A percentile compares a stretch with the other conserved stretches of the same genome.
Conservation (phyloP, 2,888 invertebrate genomes). For the Furcula furcula region DNA sequence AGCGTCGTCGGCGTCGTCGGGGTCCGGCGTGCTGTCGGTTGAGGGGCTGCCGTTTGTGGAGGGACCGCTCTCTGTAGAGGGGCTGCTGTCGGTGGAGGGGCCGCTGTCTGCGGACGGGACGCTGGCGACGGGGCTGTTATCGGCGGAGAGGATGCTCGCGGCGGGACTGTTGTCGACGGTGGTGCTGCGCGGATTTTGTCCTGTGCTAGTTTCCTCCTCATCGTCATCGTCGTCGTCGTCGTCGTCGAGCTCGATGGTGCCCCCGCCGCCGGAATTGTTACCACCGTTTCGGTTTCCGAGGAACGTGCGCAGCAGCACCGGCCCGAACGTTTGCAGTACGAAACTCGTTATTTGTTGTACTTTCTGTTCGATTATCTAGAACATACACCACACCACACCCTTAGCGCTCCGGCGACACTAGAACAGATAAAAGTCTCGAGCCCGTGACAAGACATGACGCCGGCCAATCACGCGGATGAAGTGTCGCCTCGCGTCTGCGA, state of each 20-base stretch:
- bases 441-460: conserved; percentile 20
- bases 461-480: conserved; percentile 9
- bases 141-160: conserved; percentile 10
- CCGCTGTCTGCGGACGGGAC: conserved; percentile 6
- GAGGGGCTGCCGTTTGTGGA: conserved; percentile 21
- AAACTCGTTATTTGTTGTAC: conserved; percentile 88
- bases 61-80: conserved; percentile 4
- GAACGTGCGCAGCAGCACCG: conserved; percentile 85
- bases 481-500: not conserved
- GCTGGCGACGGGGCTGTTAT: not conserved
- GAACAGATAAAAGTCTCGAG: conserved; percentile 9
- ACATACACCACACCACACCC: conserved; percentile 70
- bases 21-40: conserved; percentile 29
- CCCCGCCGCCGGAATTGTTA: conserved; percentile 56
- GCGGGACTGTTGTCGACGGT: conserved; percentile 30
- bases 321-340: conserved; percentile 89
- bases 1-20: conserved; percentile 4
- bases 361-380: conserved; percentile 88
- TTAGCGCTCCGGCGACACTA: conserved; percentile 33
- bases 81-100: conserved; percentile 21
- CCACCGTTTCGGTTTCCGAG: conserved; percentile 74
- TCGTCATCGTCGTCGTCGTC: conserved; percentile 83
- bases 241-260: conserved; percentile 78
- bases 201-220: conserved; percentile 55
- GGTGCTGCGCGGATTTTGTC: conserved; percentile 6